Base-by-base conservation (phyloP, 2,113 vertebrate genomes). In the Ictidomys tridecemlineatus region DNA sequence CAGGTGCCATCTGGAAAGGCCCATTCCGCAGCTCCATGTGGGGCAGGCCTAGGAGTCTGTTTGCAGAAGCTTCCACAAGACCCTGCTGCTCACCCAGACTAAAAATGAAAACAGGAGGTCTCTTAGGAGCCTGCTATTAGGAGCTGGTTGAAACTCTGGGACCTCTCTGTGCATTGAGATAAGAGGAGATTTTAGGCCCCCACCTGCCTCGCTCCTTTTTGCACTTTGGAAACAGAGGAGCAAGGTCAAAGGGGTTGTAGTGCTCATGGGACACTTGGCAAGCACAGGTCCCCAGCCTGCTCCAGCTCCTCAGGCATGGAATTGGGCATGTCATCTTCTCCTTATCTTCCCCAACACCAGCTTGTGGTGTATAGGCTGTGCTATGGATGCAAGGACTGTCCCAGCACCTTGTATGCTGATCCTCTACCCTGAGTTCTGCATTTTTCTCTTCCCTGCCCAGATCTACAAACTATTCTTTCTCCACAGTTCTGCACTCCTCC, bases 361-460 rank as follows among this genome's bases (percentile, higher is more conserved):
- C 39, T 72, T 74, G 82, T 32, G 39, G 51, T 58, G 0, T n/a
- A 32, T 3, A 53, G 18, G 65, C 83, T 1, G 7, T 30, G 73
- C 70, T 22, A 2, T 7, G 26, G 24, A 39, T 24, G 69, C 58
- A 48, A 65, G 79, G 61, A 34, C 18, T 26, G 1, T 53, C 48
- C 34, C 39, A 61, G 42, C 51, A 63, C 63, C 32, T 5, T 11
- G 8, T 9, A 0, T 6, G 8, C 18, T 28, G 72, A 53, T 7
- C 34, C 39, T 24, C 12, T 65, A 0, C 12, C 26, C n/a, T 0
- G 0, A 30, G 16, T 28, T 32, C n/a, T 12, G 1, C 24, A 0
- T 28, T 87, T 77, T 28, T 37, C 58, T 58, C 69, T n/a, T 80
- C 32, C 2, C 20, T 6, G 10, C 45, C 45, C 67, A 45, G 37